These are phyloP conservation scores for Ctena decussata DNA, from an alignment of 2,888 invertebrate genomes.

Conservation along the genomic window DNA sequence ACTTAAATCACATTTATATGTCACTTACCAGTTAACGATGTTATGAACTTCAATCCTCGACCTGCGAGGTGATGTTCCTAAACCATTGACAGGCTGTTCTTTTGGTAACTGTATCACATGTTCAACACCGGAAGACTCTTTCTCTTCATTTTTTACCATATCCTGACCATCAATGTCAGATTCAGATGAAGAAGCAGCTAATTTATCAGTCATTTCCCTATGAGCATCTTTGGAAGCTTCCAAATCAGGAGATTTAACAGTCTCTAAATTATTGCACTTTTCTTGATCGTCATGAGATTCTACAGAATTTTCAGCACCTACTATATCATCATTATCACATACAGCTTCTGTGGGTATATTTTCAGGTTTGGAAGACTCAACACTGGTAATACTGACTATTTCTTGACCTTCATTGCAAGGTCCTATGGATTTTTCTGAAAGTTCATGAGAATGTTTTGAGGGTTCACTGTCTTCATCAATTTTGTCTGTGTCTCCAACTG, in stretches of 20 bases:
- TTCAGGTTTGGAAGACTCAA: not conserved
- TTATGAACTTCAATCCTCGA: slow-evolving; percentile 79
- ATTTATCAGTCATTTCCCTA: not conserved
- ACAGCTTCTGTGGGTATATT: not conserved
- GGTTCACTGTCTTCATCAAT: not conserved
- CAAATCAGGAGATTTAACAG: too few relatives aligned
- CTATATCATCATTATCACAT: not conserved
- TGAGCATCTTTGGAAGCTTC: not conserved
- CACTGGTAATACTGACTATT: not conserved
- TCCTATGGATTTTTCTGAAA: too few relatives aligned
- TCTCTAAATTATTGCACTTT: not conserved
- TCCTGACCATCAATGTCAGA: not conserved
- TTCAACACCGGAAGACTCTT: not conserved
- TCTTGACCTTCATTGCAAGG: not conserved
- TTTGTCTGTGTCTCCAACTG: too few relatives aligned
- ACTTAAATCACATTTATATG: not conserved
- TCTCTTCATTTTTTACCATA: not conserved
- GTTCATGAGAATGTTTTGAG: too few relatives aligned
- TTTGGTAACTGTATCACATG: not conserved
- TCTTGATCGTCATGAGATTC: not conserved
- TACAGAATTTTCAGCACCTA: not conserved
- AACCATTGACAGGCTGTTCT: not conserved
- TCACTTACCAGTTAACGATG: slow-evolving; percentile 79
- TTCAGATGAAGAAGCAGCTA: not conserved
- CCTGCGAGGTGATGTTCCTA: slow-evolving; percentile 34